Percentiles rank a stretch among this genome's conserved stretches.
These are phyloP conservation scores for Temnothorax unifasciatus DNA, from an alignment of 2,888 invertebrate genomes.

Conservation along the genomic window DNA sequence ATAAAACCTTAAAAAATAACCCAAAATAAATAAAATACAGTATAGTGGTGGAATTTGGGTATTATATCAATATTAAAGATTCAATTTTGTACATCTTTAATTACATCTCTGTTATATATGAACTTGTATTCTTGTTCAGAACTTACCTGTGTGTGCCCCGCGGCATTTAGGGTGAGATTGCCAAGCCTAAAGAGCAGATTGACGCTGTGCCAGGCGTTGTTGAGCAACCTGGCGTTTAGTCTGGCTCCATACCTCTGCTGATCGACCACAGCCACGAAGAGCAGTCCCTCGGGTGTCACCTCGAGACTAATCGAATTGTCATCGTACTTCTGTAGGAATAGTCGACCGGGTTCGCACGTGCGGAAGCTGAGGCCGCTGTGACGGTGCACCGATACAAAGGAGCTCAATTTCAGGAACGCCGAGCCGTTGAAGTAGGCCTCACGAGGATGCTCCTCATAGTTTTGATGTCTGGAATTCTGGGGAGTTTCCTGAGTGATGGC, in stretches of 20 bases:
- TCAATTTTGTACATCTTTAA: not conserved
- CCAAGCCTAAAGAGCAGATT: constrained; percentile 89
- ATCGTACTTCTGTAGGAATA: constrained; percentile 85
- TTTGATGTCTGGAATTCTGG: constrained; percentile 68
- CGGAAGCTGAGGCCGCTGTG: constrained; percentile 94
- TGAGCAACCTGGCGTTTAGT: constrained; percentile 90
- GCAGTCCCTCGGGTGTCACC: constrained; percentile 86
- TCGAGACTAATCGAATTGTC: constrained; percentile 83
- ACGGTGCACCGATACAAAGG: constrained; percentile 92
- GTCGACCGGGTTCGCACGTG: constrained; percentile 89
- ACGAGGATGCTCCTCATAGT: constrained; percentile 86
- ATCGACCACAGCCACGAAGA: constrained; percentile 86
- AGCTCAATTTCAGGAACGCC: constrained; percentile 91
- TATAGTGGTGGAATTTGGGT: not conserved
- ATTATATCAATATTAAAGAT: not conserved
- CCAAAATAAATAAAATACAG: not conserved
- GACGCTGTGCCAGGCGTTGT: constrained; percentile 94
- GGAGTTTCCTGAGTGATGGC: constrained; percentile 74
- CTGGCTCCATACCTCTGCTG: constrained; percentile 88
- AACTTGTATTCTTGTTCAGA: not conserved
- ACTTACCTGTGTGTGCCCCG: constrained; percentile 88
- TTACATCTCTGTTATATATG: not conserved
- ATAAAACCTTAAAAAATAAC: not conserved
- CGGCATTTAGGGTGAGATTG: constrained; percentile 88
- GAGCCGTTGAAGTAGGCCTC: constrained; percentile 95